Evolutionary conservation across 1,140 invertebrate genomes (phyloP).

Genomic region (Aphis gossypii): DNA sequence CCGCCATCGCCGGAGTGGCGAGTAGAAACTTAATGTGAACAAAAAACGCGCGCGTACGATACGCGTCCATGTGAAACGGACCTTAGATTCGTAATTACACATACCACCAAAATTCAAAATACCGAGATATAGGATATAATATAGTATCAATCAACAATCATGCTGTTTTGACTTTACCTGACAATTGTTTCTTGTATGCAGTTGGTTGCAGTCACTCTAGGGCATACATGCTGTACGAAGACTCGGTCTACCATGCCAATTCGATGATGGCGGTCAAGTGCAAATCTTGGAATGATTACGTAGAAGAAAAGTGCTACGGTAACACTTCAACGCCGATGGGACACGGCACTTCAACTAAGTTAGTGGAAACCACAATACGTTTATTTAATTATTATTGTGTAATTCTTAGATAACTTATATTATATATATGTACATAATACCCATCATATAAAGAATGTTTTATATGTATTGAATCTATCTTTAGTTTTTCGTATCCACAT

Average conservation of each 20-base stretch:
- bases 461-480: background rate
- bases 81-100: no score
- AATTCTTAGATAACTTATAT: background rate
- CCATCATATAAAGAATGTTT: no score
- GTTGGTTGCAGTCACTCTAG: conserved; percentile 39
- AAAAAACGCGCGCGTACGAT: no score
- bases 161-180: background rate
- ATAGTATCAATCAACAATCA: background rate
- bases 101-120: no score
- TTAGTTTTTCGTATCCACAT: background rate
- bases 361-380: background rate
- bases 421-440: background rate
- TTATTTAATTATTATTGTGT: background rate
- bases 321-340: background rate
- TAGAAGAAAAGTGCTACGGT: background rate
- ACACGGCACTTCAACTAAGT: background rate
- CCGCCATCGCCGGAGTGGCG: no score
- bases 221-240: conserved; percentile 17
- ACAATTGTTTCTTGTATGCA: background rate
- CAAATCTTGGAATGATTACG: background rate
- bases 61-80: no score
- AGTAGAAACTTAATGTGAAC: no score
- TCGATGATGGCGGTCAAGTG: background rate
- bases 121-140: no score
- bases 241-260: background rate